phyloP scores from a whole-genome alignment of 1,140 invertebrate species.

The Pantala flavescens region DNA sequence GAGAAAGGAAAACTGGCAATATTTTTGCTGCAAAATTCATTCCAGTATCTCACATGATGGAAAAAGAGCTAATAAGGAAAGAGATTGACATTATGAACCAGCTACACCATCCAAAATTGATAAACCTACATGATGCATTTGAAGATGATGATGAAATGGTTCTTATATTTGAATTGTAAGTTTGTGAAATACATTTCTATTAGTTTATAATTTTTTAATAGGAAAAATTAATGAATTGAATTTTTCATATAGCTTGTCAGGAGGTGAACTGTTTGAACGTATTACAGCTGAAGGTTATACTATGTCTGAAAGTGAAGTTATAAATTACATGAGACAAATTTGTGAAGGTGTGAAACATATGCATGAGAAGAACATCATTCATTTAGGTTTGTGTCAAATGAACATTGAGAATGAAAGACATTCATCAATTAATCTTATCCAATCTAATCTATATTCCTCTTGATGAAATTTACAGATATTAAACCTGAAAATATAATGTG shows the following conservation, averaged over 20 bases:
- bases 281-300: slow-evolving; percentile 95
- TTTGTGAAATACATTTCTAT: slow-evolving; percentile 23
- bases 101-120: slow-evolving; percentile 91
- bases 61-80: slow-evolving; percentile 93
- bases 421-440: neutral
- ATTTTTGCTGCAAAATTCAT: slow-evolving; percentile 99
- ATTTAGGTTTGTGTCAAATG: slow-evolving; percentile 54
- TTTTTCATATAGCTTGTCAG: slow-evolving; percentile 66
- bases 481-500: slow-evolving; percentile 99
- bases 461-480: slow-evolving; percentile 50
- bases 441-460: neutral
- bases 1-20: slow-evolving; percentile 90
- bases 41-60: slow-evolving; percentile 85
- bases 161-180: slow-evolving; percentile 97
- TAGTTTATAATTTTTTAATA: neutral
- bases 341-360: slow-evolving; percentile 97
- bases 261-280: slow-evolving; percentile 95
- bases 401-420: neutral
- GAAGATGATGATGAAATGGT: slow-evolving; percentile 99
- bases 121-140: slow-evolving; percentile 97
- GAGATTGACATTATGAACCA: slow-evolving; percentile 99
- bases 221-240: neutral
- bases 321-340: slow-evolving; percentile 98
- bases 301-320: slow-evolving; percentile 99
- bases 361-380: slow-evolving; percentile 99